Evolutionary conservation across 1,140 invertebrate species (phyloP), one percentile per base, ranked within the genome.

Genomic region (Wiebesia pumilae): DNA sequence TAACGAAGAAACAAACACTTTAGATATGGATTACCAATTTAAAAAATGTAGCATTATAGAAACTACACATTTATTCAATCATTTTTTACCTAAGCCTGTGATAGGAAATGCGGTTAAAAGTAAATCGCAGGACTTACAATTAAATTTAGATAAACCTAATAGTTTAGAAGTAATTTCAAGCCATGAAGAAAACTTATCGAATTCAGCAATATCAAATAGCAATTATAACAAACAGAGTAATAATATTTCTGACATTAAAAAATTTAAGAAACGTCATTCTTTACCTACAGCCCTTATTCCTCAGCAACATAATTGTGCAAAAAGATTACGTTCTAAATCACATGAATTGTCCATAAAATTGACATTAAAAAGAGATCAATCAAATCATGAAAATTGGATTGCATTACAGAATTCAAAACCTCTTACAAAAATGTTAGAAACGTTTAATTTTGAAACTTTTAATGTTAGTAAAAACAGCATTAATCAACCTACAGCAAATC

Each of bases 311-410:
- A 80, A 30, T 16, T 38, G 33, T 80, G 30, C 19, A 67, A 81
- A 81, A 24, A 40, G 62, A 47, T 47, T 21, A 47, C 58, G 80
- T 16, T 67, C 80, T 1, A 27, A 40, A 14, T 81, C 80, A 47
- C 6, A 24, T 43, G 80, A 81, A 47, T 80, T 62, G 9, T 62
- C 78, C 10, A 80, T 80, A 62, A 80, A 62, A 80, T 38, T 33
- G 19, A 38, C 78, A 27, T 80, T 80, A 65, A 58, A 58, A 80
- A 78, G n/a, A 21, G 77, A 78, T 78, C 24, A 78, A 38, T 81
- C n/a, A 7, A 81, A 65, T 81, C 12, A 81, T 24, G 38, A 81
- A 65, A 40, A 78, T 54, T 78, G 79, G 58, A 62, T 65, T 35
- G 30, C 30, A 27, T 40, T 65, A 19, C 21, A 81, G 6, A 81